Evolutionary conservation across 1,140 invertebrate genomes (phyloP).

Genomic region (Nasonia longicornis): DNA sequence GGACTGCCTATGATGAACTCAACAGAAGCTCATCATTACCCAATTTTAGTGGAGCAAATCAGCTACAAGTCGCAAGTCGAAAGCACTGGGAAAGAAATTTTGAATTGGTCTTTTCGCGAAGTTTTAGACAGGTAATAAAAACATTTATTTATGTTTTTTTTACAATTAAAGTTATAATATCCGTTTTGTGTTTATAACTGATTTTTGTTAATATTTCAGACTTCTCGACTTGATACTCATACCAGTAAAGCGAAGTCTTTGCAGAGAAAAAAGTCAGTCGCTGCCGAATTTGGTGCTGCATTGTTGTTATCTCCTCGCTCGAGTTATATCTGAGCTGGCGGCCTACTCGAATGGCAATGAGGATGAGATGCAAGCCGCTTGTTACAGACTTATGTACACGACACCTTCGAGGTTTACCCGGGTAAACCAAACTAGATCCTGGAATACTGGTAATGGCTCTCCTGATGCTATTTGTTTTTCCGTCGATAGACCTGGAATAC

Average conservation of each 20-base stretch:
- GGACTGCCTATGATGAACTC: constrained; percentile 79
- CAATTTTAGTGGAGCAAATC: constrained; percentile 86
- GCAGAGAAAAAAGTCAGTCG: constrained; percentile 71
- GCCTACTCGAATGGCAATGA: constrained; percentile 79
- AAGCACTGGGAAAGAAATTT: constrained; percentile 60
- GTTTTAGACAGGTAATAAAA: constrained; percentile 74
- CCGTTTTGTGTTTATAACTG: neutral
- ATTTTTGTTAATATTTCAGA: constrained; percentile 55
- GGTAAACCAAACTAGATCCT: constrained; percentile 88
- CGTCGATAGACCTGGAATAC: constrained; percentile 90
- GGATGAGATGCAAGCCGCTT: constrained; percentile 75
- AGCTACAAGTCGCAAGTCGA: constrained; percentile 73
- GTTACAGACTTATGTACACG: constrained; percentile 80
- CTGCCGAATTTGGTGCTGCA: constrained; percentile 79
- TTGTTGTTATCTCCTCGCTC: constrained; percentile 87
- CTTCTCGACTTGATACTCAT: constrained; percentile 85
- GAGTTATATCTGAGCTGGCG: constrained; percentile 90
- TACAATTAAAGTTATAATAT: neutral
- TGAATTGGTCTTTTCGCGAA: constrained; percentile 84
- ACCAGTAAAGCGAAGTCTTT: constrained; percentile 79
- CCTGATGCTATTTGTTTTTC: constrained; percentile 96
- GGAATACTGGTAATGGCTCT: constrained; percentile 97
- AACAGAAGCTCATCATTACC: constrained; percentile 80
- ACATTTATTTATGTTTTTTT: neutral
- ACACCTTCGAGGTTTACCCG: constrained; percentile 92